Base-by-base conservation (phyloP, 37 sponge, comb jelly and placozoan genomes). In the Bolinopsis microptera region DNA sequence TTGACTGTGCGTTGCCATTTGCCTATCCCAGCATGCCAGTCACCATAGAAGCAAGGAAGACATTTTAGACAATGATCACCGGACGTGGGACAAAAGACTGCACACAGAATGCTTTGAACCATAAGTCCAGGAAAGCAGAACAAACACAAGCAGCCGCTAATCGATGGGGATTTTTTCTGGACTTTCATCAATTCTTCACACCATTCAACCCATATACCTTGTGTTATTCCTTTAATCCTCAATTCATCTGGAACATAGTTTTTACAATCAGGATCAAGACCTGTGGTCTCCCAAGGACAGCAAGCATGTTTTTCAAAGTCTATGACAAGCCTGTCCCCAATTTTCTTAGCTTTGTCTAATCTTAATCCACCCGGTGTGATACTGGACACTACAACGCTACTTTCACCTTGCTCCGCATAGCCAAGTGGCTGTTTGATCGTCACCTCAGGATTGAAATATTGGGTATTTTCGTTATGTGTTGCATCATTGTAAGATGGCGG, bases 261-360 rank as follows among this genome's bases (percentile, higher is more conserved):
- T 86, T 48, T 86, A 86, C 90, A 86, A n/a, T 27, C 90, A 5
- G 90, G 90, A 86, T 86, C 90, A 39, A 86, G 61, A 2, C 90
- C 90, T 3, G 36, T 27, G 23, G 26, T 8, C 0, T 86, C 27
- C 13, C 41, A 38, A 3, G 90, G 90, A 39, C 90, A 86, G 30
- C 90, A 86, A 27, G 61, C 0, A 2, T 27, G 30, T 40, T 86
- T 86, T 27, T 86, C 90, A 27, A 86, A 86, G 31, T 86, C 90
- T 25, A 86, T 86, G 26, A 41, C 39, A 22, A 86, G 90, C 30
- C 90, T 8, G 0, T 86, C 61, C 25, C 90, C 90, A 30, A 30
- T 39, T 48, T 40, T 86, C 30, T 41, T 26, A 41, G 48, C 48
- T 23, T 86, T 86, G 39, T 86, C 90, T 18, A 86, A 41, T 41